Conservation (phyloP, 2,888 invertebrate species). For the Microplitis manilae region DNA sequence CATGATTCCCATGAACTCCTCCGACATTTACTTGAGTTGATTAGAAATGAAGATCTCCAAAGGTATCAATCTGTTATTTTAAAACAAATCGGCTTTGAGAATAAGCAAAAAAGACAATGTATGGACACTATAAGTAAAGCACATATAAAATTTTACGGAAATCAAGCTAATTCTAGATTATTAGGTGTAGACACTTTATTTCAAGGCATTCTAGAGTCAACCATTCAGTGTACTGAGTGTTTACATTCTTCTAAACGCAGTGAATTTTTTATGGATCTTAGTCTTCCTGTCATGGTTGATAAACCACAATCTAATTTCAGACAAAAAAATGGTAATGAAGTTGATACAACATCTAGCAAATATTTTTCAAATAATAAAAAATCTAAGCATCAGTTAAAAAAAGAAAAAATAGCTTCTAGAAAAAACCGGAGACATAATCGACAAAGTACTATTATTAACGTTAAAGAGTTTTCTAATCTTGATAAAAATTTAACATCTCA, state of each 20-base stretch:
- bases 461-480: constrained; percentile 44
- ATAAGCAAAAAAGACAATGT: constrained; percentile 82
- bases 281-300: constrained; percentile 87
- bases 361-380: constrained; percentile 59
- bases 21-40: constrained; percentile 90
- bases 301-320: constrained; percentile 77
- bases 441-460: constrained; percentile 24
- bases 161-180: constrained; percentile 84
- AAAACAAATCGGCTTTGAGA: constrained; percentile 81
- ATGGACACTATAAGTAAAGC: constrained; percentile 84
- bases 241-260: constrained; percentile 87
- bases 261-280: constrained; percentile 95
- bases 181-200: constrained; percentile 92
- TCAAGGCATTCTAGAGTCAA: constrained; percentile 92
- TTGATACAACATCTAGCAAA: constrained; percentile 59
- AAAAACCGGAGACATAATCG: constrained; percentile 72
- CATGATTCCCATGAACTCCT: constrained; percentile 97
- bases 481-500: constrained; percentile 54
- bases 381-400: constrained; percentile 79
- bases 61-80: constrained; percentile 89
- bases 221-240: constrained; percentile 91
- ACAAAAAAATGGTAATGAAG: constrained; percentile 55
- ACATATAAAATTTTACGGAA: constrained; percentile 87
- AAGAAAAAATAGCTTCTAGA: constrained; percentile 76
- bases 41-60: constrained; percentile 81